These are phyloP conservation scores for Tetragonisca angustula DNA, from an alignment of 2,888 invertebrate species.

Conservation along the genomic window DNA sequence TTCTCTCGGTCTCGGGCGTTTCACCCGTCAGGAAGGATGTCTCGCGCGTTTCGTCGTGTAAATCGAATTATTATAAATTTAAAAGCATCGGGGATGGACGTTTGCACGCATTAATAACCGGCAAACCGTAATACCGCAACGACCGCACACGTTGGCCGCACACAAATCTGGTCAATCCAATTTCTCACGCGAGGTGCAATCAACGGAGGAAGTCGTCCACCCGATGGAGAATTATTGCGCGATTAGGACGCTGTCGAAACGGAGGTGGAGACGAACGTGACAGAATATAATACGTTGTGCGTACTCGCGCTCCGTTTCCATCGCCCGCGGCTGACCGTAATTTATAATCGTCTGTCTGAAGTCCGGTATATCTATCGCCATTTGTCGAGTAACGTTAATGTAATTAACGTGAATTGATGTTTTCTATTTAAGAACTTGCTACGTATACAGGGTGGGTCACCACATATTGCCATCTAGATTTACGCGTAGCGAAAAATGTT, in stretches of 20 bases:
- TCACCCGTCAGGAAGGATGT: background rate
- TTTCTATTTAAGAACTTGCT: slow-evolving; percentile 30
- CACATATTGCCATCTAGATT: no score
- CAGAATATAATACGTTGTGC: background rate
- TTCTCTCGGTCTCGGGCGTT: background rate
- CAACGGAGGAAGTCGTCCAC: slow-evolving; percentile 42
- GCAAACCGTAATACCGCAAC: slow-evolving; percentile 43
- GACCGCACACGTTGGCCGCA: slow-evolving; percentile 39
- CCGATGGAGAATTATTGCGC: slow-evolving; percentile 43
- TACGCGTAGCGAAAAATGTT: no score
- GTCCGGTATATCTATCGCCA: background rate
- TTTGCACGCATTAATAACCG: slow-evolving; percentile 21
- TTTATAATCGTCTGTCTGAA: background rate
- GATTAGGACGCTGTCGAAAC: slow-evolving; percentile 30
- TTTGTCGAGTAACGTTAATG: no score
- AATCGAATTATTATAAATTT: slow-evolving; percentile 36
- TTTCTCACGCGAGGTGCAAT: slow-evolving; percentile 57
- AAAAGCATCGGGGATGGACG: slow-evolving; percentile 8
- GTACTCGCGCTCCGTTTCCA: background rate
- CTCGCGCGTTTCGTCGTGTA: background rate
- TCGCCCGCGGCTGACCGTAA: background rate
- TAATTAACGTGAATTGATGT: background rate
- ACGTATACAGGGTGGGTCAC: background rate
- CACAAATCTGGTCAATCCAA: slow-evolving; percentile 54
- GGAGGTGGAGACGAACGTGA: background rate